Evolutionary conservation across 2,888 invertebrate genomes (phyloP).

Genomic region (Ephialtes manifestator): DNA sequence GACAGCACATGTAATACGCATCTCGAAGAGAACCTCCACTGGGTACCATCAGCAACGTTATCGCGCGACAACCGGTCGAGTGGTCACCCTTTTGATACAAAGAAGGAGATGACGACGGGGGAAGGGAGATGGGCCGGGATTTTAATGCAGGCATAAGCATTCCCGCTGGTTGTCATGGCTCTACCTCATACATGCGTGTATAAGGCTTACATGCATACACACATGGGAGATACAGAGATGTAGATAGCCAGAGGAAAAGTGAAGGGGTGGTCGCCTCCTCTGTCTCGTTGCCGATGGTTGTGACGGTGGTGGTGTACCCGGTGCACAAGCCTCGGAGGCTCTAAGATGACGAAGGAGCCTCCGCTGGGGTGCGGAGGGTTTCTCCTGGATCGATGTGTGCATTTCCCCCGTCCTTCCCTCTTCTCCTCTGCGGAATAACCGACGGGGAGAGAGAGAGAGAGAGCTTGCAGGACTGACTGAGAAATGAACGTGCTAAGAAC

Average conservation of each 20-base stretch:
- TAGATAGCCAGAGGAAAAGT: constrained; percentile 45
- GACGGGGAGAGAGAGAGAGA: constrained; percentile 38
- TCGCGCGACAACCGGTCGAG: constrained; percentile 33
- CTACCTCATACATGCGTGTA: constrained; percentile 13
- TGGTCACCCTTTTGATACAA: constrained; percentile 16
- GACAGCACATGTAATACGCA: not conserved
- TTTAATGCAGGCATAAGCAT: constrained; percentile 79
- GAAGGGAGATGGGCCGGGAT: constrained; percentile 53
- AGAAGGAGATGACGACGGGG: constrained; percentile 26
- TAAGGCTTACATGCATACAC: not conserved
- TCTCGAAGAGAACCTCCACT: constrained; percentile 69
- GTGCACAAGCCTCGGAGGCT: constrained; percentile 69
- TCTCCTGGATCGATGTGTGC: constrained; percentile 84
- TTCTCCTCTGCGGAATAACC: constrained; percentile 46
- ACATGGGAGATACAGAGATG: constrained; percentile 27
- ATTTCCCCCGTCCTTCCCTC: constrained; percentile 73
- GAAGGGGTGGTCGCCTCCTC: constrained; percentile 59
- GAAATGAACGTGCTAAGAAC: constrained; percentile 66
- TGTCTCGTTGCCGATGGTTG: constrained; percentile 56
- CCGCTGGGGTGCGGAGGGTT: constrained; percentile 73
- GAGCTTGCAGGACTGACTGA: constrained; percentile 55
- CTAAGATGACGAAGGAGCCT: constrained; percentile 82
- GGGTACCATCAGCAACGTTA: constrained; percentile 32
- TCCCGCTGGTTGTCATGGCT: constrained; percentile 69
- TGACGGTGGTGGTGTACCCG: constrained; percentile 28